A percentile compares a stretch with the other conserved stretches of the same genome.
Evolutionary conservation across 2,113 vertebrate genomes (phyloP).

Genomic region (Prunella himalayana): DNA sequence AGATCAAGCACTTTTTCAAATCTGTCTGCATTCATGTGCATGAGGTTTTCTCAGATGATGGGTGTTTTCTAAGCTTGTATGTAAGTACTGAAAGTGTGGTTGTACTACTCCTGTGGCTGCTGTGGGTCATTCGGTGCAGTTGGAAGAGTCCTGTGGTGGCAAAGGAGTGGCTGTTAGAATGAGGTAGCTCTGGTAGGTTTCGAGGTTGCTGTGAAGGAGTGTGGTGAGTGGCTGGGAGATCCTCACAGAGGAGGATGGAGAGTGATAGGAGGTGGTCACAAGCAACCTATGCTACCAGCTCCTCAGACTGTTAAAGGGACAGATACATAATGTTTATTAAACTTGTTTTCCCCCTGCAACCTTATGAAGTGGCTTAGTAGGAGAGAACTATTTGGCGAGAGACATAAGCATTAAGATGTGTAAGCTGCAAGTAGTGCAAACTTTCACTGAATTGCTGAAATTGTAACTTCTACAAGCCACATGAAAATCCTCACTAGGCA

Average conservation of each 20-base stretch:
- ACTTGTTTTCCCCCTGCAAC: not conserved
- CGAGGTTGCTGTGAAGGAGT: not conserved
- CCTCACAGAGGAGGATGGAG: not conserved
- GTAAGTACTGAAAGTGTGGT: not conserved
- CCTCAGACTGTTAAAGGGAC: not conserved
- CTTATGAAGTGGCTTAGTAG: not conserved
- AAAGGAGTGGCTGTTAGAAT: not conserved
- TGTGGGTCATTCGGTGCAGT: accelerated
- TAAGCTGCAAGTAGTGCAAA: not conserved
- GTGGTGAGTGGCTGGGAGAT: accelerated
- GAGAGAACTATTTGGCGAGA: not conserved
- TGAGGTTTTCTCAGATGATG: not conserved
- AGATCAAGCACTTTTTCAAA: not conserved
- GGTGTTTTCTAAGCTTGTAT: not conserved
- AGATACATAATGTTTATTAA: not conserved
- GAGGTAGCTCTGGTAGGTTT: accelerated
- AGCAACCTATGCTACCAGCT: not conserved
- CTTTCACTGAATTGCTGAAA: not conserved
- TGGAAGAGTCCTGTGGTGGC: not conserved
- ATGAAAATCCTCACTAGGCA: not conserved
- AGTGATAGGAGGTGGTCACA: accelerated
- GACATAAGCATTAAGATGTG: not conserved
- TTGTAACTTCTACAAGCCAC: not conserved
- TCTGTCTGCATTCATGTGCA: not conserved
- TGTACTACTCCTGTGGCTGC: not conserved